Evolutionary conservation across 2,113 vertebrate species (phyloP).

Genomic region (Syngnathus floridae): DNA sequence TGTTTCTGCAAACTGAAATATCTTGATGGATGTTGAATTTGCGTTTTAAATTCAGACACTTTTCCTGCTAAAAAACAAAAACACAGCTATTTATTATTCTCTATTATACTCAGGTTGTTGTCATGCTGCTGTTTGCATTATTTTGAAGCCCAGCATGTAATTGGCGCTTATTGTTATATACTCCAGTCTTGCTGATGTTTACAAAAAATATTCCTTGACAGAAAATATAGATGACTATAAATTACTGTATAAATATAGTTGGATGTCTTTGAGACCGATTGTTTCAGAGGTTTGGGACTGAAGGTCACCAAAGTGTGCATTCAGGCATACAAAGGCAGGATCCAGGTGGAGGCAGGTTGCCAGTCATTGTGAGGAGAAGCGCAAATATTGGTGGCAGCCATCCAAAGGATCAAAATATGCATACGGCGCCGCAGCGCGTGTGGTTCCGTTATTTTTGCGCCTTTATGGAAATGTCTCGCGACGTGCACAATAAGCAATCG

Average conservation of each 20-base stretch:
- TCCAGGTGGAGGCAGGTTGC: slow-evolving; percentile 33
- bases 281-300: slow-evolving; percentile 10
- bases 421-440: slow-evolving; percentile 10
- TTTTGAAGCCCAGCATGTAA: not conserved
- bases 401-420: slow-evolving; percentile 20
- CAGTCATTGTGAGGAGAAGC: slow-evolving; percentile 42
- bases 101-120: not conserved
- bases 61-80: not conserved
- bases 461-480: slow-evolving; percentile 19
- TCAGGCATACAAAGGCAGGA: slow-evolving; percentile 24
- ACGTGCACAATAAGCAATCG: not conserved
- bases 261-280: slow-evolving; percentile 20
- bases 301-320: slow-evolving; percentile 18
- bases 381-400: slow-evolving; percentile 21
- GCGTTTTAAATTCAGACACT: not conserved
- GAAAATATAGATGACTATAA: not conserved
- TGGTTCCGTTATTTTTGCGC: not conserved
- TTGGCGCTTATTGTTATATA: not conserved
- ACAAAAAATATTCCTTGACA: not conserved
- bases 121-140: not conserved
- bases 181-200: not conserved
- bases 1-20: not conserved
- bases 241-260: not conserved
- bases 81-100: not conserved
- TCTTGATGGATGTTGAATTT: not conserved